Evolutionary conservation across 2,113 vertebrate genomes (phyloP).

Genomic region (Phalacrocorax brasilianus): DNA sequence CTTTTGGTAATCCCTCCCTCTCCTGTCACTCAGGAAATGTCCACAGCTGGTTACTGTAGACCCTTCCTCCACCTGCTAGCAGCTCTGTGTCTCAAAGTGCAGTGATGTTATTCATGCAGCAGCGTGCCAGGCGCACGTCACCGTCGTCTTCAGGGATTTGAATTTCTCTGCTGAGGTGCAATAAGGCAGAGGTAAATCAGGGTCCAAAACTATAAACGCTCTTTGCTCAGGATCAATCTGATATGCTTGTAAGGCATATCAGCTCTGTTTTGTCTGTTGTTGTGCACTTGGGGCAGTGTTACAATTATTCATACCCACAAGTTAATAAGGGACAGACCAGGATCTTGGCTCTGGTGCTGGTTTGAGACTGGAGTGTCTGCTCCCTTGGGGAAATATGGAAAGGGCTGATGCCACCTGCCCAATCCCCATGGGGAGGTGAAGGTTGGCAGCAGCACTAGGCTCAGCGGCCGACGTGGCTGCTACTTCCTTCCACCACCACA

Average conservation of each 20-base stretch:
- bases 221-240: not conserved
- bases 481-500: not conserved
- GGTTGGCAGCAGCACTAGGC: not conserved
- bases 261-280: not conserved
- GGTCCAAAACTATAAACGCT: not conserved
- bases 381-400: not conserved
- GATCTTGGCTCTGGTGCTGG: not conserved
- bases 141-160: not conserved
- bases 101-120: not conserved
- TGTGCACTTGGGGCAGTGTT: not conserved
- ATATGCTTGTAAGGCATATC: not conserved
- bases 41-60: not conserved
- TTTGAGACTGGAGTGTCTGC: not conserved
- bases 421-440: not conserved
- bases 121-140: not conserved
- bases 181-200: not conserved
- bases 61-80: not conserved
- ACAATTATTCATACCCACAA: not conserved
- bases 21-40: not conserved
- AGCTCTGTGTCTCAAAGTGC: not conserved
- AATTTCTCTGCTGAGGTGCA: not conserved
- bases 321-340: not conserved
- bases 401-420: not conserved
- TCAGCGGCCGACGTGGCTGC: accelerated
- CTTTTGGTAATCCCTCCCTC: not conserved